phyloP scores from a whole-genome alignment of 2,113 vertebrate genomes.

The Okapia johnstoni region DNA sequence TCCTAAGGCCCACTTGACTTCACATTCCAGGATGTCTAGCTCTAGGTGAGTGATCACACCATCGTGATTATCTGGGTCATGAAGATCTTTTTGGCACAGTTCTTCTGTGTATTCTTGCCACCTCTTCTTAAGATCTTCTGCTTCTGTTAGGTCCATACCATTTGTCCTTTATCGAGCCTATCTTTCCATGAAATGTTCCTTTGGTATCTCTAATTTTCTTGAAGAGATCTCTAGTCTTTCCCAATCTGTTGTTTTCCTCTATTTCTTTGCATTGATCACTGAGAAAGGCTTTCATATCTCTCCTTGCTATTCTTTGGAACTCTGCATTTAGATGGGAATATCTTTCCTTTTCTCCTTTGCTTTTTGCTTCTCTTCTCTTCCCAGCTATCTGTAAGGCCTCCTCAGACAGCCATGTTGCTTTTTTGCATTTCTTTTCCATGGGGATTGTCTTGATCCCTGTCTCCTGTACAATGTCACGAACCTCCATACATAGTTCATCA shows the following conservation, averaged over 20 bases:
- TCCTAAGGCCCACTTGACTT: background rate
- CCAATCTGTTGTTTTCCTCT: background rate
- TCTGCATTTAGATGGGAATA: background rate
- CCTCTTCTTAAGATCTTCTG: background rate
- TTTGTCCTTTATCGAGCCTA: background rate
- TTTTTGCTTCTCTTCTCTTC: background rate
- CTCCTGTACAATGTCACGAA: background rate
- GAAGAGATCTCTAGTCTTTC: background rate
- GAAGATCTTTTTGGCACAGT: background rate
- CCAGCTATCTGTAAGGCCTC: no score
- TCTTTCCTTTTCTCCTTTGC: no score
- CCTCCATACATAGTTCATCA: background rate
- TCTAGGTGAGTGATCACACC: background rate
- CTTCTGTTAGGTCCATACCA: background rate
- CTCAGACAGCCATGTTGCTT: background rate
- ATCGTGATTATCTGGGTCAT: accelerated
- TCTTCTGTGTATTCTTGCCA: background rate
- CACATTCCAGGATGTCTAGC: background rate
- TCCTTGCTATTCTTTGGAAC: background rate
- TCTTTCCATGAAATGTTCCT: background rate
- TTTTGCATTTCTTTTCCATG: background rate
- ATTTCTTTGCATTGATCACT: background rate
- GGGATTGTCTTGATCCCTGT: background rate
- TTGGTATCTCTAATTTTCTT: no score
- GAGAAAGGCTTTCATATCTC: background rate